Evolutionary conservation across 2,113 vertebrate genomes (phyloP).

Genomic region (Elachura formosa): DNA sequence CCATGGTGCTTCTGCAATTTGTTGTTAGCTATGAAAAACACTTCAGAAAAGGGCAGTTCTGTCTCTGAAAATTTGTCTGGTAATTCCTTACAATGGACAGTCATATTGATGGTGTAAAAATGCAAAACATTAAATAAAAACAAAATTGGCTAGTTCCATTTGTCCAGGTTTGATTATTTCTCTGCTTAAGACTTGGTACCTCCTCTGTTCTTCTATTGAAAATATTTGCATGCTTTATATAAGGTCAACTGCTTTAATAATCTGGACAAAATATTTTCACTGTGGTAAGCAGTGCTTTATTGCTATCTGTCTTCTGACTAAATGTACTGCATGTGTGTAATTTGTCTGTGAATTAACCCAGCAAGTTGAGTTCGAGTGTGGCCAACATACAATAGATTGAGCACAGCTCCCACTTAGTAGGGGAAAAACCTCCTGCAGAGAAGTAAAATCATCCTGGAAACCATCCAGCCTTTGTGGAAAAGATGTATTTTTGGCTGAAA

Average conservation of each 20-base stretch:
- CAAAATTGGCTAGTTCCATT: neutral
- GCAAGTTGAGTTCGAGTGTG: neutral
- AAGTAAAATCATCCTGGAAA: conserved; percentile 52
- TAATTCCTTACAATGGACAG: neutral
- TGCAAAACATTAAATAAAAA: neutral
- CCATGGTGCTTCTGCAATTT: neutral
- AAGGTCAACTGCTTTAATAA: neutral
- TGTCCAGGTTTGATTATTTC: neutral
- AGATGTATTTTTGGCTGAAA: conserved; percentile 47
- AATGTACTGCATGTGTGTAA: neutral
- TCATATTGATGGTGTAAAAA: neutral
- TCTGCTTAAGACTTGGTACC: neutral
- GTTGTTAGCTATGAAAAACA: neutral
- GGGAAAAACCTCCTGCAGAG: conserved; percentile 22
- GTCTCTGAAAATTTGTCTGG: neutral
- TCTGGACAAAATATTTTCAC: neutral
- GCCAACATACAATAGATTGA: conserved; percentile 13
- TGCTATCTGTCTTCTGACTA: conserved; percentile 5
- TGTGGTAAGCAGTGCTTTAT: neutral
- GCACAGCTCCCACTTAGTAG: conserved; percentile 27
- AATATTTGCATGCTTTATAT: neutral
- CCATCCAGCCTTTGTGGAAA: conserved; percentile 57
- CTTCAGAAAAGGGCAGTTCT: neutral
- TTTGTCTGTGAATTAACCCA: conserved; percentile 19
- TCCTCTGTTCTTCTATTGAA: neutral